Evolutionary conservation across 2,113 vertebrate genomes (phyloP).

Genomic region (Chloropsis hardwickii): DNA sequence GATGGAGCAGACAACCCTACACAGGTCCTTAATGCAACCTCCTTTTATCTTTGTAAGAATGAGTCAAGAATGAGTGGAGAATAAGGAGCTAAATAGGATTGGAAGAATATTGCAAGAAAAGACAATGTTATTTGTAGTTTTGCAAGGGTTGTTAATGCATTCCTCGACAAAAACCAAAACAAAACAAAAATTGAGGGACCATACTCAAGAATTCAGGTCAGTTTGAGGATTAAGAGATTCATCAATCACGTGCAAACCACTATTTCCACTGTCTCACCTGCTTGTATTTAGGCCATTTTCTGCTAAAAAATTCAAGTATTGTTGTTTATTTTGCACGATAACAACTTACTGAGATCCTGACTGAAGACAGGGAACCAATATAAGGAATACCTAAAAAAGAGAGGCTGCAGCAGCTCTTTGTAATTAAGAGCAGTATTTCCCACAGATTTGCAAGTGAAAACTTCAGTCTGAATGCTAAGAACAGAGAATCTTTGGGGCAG

Average conservation of each 20-base stretch:
- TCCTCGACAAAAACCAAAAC: neutral
- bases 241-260: neutral
- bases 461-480: neutral
- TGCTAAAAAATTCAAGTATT: neutral
- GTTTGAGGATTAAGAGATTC: neutral
- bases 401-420: neutral
- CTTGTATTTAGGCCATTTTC: neutral
- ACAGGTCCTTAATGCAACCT: neutral
- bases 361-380: neutral
- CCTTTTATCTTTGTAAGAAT: neutral
- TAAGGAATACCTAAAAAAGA: neutral
- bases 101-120: neutral
- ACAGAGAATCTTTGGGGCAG: neutral
- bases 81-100: neutral
- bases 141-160: neutral
- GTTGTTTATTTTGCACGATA: neutral
- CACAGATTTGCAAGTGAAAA: neutral
- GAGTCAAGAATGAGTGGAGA: neutral
- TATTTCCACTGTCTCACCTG: neutral
- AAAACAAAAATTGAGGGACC: neutral
- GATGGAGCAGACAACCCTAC: neutral
- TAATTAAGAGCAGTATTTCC: neutral
- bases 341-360: neutral
- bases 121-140: neutral
- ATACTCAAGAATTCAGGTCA: neutral